Evolutionary conservation across 2,113 vertebrate genomes (phyloP).

Genomic region (Oreotrochilus melanogaster): DNA sequence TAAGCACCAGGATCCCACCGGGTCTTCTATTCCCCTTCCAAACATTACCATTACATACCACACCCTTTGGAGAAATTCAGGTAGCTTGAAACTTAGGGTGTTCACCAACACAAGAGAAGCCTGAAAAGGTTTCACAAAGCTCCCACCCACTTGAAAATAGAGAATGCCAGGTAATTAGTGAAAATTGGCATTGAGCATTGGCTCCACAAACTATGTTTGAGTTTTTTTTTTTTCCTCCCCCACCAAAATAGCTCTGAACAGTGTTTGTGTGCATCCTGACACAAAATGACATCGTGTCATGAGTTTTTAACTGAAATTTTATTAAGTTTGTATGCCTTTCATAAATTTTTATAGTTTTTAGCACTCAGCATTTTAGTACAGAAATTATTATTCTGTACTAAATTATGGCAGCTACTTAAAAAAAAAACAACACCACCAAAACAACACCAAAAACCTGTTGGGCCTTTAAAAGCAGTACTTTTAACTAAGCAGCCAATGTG

Average conservation of each 20-base stretch:
- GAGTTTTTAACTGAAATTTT: slow-evolving; percentile 33
- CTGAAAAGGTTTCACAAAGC: slow-evolving; percentile 52
- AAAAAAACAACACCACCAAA: background rate
- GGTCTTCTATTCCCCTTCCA: slow-evolving; percentile 49
- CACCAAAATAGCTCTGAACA: slow-evolving; percentile 14
- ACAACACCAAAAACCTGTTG: background rate
- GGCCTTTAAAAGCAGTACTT: slow-evolving; percentile 75
- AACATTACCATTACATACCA: background rate
- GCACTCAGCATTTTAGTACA: slow-evolving; percentile 41
- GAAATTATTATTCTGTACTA: no score
- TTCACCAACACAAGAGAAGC: slow-evolving; percentile 8
- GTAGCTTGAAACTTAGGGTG: slow-evolving; percentile 3
- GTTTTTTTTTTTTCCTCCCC: background rate
- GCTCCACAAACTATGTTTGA: background rate
- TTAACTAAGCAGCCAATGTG: slow-evolving; percentile 70
- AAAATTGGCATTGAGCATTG: slow-evolving; percentile 60
- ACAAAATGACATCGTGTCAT: background rate
- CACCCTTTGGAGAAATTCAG: slow-evolving; percentile 44
- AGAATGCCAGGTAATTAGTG: slow-evolving; percentile 67
- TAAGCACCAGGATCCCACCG: slow-evolving; percentile 29
- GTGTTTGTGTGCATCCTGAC: background rate
- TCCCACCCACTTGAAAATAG: slow-evolving; percentile 66
- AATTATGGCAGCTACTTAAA: slow-evolving; percentile 35
- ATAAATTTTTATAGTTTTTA: slow-evolving; percentile 55
- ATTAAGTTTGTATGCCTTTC: background rate